These are phyloP conservation scores for Lophochroa leadbeateri DNA, from an alignment of 2,113 vertebrate species.

Conservation along the genomic window DNA sequence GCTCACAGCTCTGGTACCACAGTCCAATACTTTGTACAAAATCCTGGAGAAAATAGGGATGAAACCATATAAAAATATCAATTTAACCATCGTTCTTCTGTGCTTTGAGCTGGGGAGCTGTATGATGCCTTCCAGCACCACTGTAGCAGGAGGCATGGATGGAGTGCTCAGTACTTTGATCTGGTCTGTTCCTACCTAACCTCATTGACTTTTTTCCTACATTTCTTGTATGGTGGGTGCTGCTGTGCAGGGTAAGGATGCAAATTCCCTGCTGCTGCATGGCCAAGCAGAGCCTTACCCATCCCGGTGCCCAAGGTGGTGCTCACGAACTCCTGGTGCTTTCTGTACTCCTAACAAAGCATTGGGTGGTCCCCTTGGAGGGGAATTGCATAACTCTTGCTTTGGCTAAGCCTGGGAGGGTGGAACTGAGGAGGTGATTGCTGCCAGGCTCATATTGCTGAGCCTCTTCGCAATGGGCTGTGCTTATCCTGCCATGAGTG, in stretches of 20 bases:
- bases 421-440: background rate
- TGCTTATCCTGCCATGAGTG: background rate
- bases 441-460: background rate
- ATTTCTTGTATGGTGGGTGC: background rate
- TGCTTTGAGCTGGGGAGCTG: background rate
- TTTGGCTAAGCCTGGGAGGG: background rate
- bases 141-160: background rate
- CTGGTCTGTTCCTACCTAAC: background rate
- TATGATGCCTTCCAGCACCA: background rate
- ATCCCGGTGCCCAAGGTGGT: background rate
- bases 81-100: background rate
- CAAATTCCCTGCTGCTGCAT: background rate
- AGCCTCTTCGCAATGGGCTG: background rate
- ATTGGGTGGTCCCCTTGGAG: background rate
- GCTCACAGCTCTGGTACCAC: background rate
- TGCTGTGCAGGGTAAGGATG: background rate
- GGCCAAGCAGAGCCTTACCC: background rate
- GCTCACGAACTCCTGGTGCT: background rate
- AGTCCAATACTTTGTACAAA: background rate
- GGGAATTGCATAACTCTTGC: background rate
- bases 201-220: background rate
- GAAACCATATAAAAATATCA: background rate
- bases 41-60: background rate
- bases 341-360: background rate
- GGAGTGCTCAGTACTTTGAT: background rate